Conservation (phyloP, 2,113 vertebrate species). For the Thinocorus orbignyianus region DNA sequence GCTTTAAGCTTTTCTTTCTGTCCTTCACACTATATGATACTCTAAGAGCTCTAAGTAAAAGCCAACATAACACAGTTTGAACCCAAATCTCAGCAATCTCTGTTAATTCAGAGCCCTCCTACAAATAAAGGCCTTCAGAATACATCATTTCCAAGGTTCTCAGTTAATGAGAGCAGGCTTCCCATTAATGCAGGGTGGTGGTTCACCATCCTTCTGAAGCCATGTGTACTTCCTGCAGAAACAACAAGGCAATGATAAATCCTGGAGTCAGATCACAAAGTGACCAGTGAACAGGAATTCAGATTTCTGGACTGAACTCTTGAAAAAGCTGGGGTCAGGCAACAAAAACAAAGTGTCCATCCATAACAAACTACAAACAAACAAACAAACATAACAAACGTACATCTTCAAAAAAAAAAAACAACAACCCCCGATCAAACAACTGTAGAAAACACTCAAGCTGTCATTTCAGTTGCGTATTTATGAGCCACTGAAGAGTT, state of each 20-base stretch:
- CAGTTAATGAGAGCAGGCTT: slow-evolving; percentile 18
- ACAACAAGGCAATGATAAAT: slow-evolving; percentile 19
- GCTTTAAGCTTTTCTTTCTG: neutral
- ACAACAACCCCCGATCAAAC: neutral
- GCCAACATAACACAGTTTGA: neutral
- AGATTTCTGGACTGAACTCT: slow-evolving; percentile 8
- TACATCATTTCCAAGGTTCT: neutral
- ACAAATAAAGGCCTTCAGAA: neutral
- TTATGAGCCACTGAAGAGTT: slow-evolving; percentile 51
- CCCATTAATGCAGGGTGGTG: neutral
- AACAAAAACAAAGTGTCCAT: slow-evolving; percentile 2
- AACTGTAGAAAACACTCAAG: slow-evolving; percentile 44
- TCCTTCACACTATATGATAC: neutral
- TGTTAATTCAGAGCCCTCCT: neutral
- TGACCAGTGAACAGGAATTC: neutral
- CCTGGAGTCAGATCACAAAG: neutral
- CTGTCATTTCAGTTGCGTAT: slow-evolving; percentile 38
- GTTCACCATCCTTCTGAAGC: slow-evolving; percentile 29
- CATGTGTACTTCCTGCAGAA: neutral
- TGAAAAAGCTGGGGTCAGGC: slow-evolving; percentile 40
- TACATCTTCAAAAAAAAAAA: neutral
- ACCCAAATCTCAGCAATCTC: neutral
- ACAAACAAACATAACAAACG: slow-evolving; percentile 17
- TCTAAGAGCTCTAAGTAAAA: neutral
- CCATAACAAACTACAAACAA: slow-evolving; percentile 30